Conservation (phyloP, 2,888 invertebrate species). For the Monoplex corrugatus region DNA sequence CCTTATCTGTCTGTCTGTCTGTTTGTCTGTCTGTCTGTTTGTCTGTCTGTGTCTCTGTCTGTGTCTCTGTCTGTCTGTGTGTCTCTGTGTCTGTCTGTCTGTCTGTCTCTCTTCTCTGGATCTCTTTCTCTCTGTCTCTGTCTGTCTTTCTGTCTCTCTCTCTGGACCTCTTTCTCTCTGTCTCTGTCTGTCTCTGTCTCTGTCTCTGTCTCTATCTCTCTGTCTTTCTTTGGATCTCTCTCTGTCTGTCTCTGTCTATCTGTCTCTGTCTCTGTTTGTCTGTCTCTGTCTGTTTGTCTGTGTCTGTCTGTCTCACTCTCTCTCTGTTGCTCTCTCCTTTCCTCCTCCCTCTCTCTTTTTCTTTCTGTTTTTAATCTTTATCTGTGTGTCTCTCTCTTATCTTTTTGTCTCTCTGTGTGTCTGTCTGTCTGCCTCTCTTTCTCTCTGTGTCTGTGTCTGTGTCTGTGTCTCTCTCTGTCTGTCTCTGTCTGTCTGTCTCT, state of each 20-base stretch:
- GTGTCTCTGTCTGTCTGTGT: not conserved
- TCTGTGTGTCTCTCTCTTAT: not conserved
- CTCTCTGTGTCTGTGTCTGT: not conserved
- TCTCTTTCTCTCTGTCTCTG: not conserved
- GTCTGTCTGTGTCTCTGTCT: not conserved
- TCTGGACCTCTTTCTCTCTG: not conserved
- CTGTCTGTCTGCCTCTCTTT: not conserved
- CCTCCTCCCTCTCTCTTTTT: not conserved
- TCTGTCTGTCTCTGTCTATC: too few species aligned
- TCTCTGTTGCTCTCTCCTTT: not conserved
- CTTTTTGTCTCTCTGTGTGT: not conserved
- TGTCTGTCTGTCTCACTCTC: not conserved
- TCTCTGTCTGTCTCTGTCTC: not conserved
- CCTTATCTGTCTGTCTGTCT: not conserved
- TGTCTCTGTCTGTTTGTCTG: not conserved
- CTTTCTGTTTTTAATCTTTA: not conserved
- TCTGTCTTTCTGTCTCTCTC: not conserved
- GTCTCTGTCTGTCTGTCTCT: too few species aligned
- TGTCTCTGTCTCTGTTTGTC: not conserved
- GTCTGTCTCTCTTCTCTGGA: not conserved
- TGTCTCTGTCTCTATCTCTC: not conserved
- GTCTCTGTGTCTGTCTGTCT: not conserved
- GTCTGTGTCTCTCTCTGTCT: constrained; percentile 30
- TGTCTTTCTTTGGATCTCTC: not conserved
- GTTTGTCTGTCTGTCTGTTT: not conserved